Conservation (phyloP, 2,113 vertebrate genomes). For the Ranitomeya imitator region DNA sequence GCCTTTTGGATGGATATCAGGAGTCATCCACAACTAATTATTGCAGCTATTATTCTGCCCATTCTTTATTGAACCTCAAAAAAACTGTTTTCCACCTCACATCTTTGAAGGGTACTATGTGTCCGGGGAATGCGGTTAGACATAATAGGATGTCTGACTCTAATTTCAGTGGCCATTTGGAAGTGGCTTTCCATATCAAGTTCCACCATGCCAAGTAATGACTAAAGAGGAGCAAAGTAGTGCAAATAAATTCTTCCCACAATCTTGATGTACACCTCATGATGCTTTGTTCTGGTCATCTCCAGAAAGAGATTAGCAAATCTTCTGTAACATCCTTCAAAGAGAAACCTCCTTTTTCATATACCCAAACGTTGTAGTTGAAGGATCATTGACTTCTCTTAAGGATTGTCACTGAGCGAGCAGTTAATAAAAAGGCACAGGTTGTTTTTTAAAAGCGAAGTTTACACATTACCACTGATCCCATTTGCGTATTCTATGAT, state of each 20-base stretch:
- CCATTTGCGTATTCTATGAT: background rate
- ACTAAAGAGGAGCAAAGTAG: background rate
- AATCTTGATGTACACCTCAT: background rate
- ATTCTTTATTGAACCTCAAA: background rate
- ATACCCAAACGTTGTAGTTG: background rate
- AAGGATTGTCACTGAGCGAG: background rate
- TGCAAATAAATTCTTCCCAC: background rate
- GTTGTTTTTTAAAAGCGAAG: background rate
- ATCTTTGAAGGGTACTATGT: no score
- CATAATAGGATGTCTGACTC: background rate
- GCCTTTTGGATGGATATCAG: background rate
- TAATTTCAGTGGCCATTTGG: background rate
- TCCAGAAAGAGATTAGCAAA: background rate
- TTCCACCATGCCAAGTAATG: background rate
- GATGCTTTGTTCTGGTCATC: background rate
- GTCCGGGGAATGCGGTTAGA: background rate
- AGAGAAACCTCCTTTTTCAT: background rate
- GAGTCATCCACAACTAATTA: background rate
- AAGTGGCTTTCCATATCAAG: background rate
- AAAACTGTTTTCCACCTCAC: background rate
- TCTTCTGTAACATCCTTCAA: background rate
- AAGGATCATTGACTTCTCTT: background rate
- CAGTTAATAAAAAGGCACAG: conserved; percentile 25
- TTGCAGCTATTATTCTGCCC: background rate
- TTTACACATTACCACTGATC: background rate